These are phyloP conservation scores for Acanthurus leucopareius DNA, from an alignment of 2,797 vertebrate genomes.

Conservation along the genomic window DNA sequence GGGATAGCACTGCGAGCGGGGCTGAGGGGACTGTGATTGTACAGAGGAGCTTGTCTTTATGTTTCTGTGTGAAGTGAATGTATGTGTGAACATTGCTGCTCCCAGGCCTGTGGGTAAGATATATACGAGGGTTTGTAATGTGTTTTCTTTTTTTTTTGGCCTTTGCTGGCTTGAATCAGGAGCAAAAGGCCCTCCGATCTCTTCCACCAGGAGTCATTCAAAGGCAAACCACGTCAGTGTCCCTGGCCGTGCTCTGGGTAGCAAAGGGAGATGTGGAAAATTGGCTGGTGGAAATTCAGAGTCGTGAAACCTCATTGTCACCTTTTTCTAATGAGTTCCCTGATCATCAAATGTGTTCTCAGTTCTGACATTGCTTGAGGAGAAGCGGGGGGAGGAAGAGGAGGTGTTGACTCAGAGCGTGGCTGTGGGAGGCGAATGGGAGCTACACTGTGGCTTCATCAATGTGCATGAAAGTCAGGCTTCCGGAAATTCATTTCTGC, in stretches of 20 bases:
- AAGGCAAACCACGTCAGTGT: constrained; percentile 73
- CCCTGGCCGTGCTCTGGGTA: constrained; percentile 65
- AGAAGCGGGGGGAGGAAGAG: constrained; percentile 57
- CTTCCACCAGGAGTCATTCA: constrained; percentile 57
- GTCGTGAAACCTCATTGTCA: constrained; percentile 89
- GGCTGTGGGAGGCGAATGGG: constrained; percentile 46
- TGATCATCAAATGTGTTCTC: constrained; percentile 76
- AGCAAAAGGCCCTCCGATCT: constrained; percentile 51
- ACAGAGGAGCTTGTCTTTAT: constrained; percentile 47
- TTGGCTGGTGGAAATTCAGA: constrained; percentile 76
- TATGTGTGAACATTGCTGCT: constrained; percentile 62
- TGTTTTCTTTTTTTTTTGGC: constrained; percentile 36
- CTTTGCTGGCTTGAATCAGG: constrained; percentile 43
- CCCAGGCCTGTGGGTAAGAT: constrained; percentile 44
- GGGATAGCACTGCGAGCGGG: constrained; percentile 66
- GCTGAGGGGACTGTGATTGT: constrained; percentile 65
- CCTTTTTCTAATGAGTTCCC: constrained; percentile 89
- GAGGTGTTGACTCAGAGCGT: constrained; percentile 51
- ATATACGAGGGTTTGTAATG: constrained; percentile 52
- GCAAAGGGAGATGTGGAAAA: constrained; percentile 75
- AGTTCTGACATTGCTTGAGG: constrained; percentile 73
- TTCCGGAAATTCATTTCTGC: constrained; percentile 83
- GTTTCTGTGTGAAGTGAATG: constrained; percentile 61
- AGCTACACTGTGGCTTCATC: constrained; percentile 74
- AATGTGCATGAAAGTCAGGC: constrained; percentile 78